phyloP scores from a whole-genome alignment of 2,888 invertebrate genomes.

The Thyatira batis region DNA sequence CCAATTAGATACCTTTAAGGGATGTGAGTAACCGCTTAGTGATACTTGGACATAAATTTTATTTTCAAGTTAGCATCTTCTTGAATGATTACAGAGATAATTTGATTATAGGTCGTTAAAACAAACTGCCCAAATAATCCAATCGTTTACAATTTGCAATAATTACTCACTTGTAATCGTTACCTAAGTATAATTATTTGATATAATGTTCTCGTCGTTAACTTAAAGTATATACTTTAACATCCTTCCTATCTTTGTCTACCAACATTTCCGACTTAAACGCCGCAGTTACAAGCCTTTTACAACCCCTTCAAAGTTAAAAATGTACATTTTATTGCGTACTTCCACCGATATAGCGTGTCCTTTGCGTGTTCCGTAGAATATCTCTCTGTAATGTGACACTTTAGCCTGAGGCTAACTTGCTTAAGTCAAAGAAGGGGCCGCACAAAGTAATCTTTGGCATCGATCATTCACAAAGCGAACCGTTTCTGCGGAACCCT shows the following conservation, averaged over 20 bases:
- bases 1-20: too few relatives aligned
- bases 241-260: not conserved
- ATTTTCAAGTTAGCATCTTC: too few relatives aligned
- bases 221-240: not conserved
- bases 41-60: too few relatives aligned
- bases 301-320: not conserved
- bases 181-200: not conserved
- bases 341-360: not conserved
- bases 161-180: too few relatives aligned
- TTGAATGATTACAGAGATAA: too few relatives aligned
- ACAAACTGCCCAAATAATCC: too few relatives aligned
- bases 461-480: conserved; percentile 75
- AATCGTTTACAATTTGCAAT: not conserved
- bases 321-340: conserved; percentile 5
- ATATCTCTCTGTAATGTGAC: conserved; percentile 47
- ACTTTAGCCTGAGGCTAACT: conserved; percentile 68
- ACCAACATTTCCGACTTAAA: not conserved
- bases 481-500: conserved; percentile 19
- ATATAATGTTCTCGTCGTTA: not conserved
- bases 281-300: not conserved
- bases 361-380: conserved; percentile 33
- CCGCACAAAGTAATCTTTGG: conserved; percentile 68
- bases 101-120: too few relatives aligned
- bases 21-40: too few relatives aligned
- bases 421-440: conserved; percentile 61